phyloP scores from a whole-genome alignment of 2,888 invertebrate genomes.

The Himalopsyche japonica region DNA sequence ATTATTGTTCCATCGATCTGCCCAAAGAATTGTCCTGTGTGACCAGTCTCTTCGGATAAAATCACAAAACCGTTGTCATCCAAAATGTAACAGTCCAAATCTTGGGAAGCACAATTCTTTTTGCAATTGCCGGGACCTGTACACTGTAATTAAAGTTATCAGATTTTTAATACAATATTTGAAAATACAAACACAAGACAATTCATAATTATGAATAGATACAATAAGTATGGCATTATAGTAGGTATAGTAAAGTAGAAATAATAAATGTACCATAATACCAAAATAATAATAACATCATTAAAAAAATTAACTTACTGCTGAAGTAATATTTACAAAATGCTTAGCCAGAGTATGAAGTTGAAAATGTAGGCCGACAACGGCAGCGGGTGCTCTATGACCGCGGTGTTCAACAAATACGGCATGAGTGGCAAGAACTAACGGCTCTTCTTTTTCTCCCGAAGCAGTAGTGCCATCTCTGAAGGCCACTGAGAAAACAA shows the following conservation, averaged over 20 bases:
- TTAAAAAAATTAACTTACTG: constrained; percentile 60
- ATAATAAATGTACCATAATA: too few species aligned
- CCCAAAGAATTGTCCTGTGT: constrained; percentile 92
- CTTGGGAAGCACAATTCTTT: constrained; percentile 84
- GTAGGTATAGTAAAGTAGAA: too few species aligned
- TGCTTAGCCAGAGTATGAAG: constrained; percentile 80
- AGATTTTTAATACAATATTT: too few species aligned
- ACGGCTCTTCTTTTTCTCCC: constrained; percentile 57
- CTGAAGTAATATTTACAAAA: constrained; percentile 86
- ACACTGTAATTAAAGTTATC: constrained; percentile 59
- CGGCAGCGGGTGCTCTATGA: constrained; percentile 85
- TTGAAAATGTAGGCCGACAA: constrained; percentile 88
- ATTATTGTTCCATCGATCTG: constrained; percentile 93
- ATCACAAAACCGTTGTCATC: constrained; percentile 95
- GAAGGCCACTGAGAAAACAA: constrained; percentile 87
- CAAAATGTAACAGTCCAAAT: constrained; percentile 88
- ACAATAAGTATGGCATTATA: too few species aligned
- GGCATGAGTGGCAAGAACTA: constrained; percentile 89
- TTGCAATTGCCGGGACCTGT: constrained; percentile 70
- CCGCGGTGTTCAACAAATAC: constrained; percentile 84
- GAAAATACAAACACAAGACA: too few species aligned
- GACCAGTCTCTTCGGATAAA: constrained; percentile 81
- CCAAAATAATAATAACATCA: too few species aligned
- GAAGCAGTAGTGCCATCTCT: constrained; percentile 65
- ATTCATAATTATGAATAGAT: too few species aligned